Base-by-base conservation (phyloP, 2,797 vertebrate species). In the Pyrocephalus nanus region DNA sequence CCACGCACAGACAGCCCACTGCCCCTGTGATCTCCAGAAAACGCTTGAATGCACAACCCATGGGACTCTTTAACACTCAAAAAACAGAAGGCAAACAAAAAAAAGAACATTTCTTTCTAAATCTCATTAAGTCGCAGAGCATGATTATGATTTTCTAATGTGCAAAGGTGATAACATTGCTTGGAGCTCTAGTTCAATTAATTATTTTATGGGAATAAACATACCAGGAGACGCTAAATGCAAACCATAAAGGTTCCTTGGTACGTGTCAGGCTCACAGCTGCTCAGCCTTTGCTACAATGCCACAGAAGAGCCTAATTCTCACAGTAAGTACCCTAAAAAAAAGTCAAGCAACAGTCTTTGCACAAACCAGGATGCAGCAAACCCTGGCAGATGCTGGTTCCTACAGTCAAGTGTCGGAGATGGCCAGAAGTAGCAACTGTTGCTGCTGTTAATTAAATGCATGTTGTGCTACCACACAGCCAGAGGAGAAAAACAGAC, bases 121-220 rank as follows among this genome's bases (percentile, higher is more conserved):
- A 94, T 79, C 91, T 95, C 90, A 81, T 90, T 91, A 92, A 70
- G 86, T 43, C 18, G 0, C 77, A 88, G 53, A 51, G 15, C 67
- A 77, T 2, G 45, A 93, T 92, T 90, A 88, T 77, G 78, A 82
- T 82, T 86, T 89, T 78, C 79, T 78, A 53, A 92, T 65, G 91
- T 66, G 67, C 45, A 73, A 88, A 95, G 88, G 90, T 92, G 91
- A 50, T 86, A 91, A 90, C 75, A 38, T 12, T 48, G 83, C 86
- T 92, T 43, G 67, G 74, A 90, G 83, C 72, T 87, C 57, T 47
- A 62, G 77, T 40, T 86, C 92, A 73, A 93, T 82, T 95, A 72
- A 86, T 82, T 91, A 79, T 64, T 93, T 92, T 93, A 92, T 61
- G 83, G 74, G 80, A 47, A 95, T 81, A 95, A 95, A 95, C 83